Evolutionary conservation across 2,797 vertebrate genomes (phyloP).

Genomic region (Parauchenoglanis punctatus): DNA sequence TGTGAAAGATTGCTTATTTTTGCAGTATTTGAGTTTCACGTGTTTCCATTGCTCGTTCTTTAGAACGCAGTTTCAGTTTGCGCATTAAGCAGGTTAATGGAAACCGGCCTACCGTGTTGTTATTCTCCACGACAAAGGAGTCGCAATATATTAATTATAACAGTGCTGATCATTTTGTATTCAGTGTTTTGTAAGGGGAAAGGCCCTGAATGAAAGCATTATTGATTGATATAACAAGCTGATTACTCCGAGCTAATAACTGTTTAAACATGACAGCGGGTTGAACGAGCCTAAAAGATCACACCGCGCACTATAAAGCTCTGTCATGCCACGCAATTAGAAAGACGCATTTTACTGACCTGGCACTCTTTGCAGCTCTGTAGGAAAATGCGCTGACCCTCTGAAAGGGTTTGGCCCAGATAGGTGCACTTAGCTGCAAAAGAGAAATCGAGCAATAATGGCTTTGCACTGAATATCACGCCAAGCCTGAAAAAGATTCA

Average conservation of each 20-base stretch:
- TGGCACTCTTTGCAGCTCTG: slow-evolving; percentile 90
- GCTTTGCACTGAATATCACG: not conserved
- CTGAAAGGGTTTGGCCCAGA: slow-evolving; percentile 84
- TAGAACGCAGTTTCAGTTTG: too few relatives aligned
- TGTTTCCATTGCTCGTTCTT: too few relatives aligned
- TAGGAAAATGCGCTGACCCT: slow-evolving; percentile 86
- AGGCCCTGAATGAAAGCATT: too few relatives aligned
- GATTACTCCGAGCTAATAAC: not conserved
- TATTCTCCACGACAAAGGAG: too few relatives aligned
- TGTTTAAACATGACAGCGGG: slow-evolving; percentile 46
- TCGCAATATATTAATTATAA: too few relatives aligned
- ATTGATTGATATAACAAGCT: not conserved
- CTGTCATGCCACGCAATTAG: not conserved
- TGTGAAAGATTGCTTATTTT: too few relatives aligned
- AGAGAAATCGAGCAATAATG: not conserved
- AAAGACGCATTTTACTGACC: slow-evolving; percentile 71
- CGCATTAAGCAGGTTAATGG: too few relatives aligned
- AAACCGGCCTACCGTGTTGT: too few relatives aligned
- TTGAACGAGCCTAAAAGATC: slow-evolving; percentile 54
- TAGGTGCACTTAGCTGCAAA: slow-evolving; percentile 87
- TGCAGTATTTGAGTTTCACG: too few relatives aligned
- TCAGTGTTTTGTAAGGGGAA: too few relatives aligned
- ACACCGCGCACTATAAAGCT: not conserved
- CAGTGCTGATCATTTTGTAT: too few relatives aligned
- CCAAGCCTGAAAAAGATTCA: not conserved